A percentile compares a stretch with the other conserved stretches of the same genome.
phyloP scores from a whole-genome alignment of 2,888 invertebrate genomes.

The Agonopterix heracliana region DNA sequence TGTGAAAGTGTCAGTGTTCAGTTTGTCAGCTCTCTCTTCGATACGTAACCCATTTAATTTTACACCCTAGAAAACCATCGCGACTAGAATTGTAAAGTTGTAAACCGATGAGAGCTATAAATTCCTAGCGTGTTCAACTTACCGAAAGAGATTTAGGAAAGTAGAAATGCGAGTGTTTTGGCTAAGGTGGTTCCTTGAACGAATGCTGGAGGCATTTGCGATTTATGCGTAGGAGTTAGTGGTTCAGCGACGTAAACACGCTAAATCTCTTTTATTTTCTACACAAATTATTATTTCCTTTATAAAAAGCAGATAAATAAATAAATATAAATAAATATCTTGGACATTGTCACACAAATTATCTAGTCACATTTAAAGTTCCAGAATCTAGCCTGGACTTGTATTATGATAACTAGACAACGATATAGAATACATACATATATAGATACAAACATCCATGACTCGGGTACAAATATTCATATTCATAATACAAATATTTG shows the following conservation, averaged over 20 bases:
- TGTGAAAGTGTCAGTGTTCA: too few species aligned
- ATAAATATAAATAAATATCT: too few species aligned
- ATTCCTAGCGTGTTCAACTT: constrained; percentile 45
- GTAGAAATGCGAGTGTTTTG: constrained; percentile 50
- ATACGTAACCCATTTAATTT: neutral
- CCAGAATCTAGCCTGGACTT: too few species aligned
- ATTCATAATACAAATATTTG: too few species aligned
- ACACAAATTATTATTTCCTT: neutral
- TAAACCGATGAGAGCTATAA: constrained; percentile 39
- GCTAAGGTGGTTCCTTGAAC: constrained; percentile 26
- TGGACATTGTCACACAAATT: too few species aligned
- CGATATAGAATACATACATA: too few species aligned
- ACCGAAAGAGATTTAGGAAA: constrained; percentile 54
- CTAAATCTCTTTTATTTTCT: constrained; percentile 12
- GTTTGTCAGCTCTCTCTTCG: too few species aligned
- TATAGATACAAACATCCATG: too few species aligned
- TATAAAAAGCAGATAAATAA: neutral
- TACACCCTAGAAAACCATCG: neutral
- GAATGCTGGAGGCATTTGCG: constrained; percentile 11
- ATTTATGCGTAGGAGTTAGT: constrained; percentile 14
- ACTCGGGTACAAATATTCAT: too few species aligned
- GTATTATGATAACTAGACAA: too few species aligned
- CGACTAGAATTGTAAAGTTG: constrained; percentile 1
- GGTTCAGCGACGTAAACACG: constrained; percentile 10
- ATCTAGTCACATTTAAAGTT: too few species aligned